Base-by-base conservation (phyloP, 1,140 invertebrate species). In the Goniozus legneri region DNA sequence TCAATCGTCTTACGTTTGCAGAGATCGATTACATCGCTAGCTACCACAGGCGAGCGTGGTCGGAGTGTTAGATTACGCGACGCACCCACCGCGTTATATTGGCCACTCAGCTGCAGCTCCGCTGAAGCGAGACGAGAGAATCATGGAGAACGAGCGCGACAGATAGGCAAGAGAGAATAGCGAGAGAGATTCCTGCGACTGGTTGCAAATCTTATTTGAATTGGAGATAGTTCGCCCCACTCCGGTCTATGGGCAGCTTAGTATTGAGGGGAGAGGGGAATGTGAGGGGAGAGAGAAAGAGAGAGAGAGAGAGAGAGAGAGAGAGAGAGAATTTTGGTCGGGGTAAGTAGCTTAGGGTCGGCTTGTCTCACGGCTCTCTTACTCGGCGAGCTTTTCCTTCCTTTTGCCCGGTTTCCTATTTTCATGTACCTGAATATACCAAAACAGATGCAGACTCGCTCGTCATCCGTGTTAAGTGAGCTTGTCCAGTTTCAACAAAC, bases 131-230 rank as follows among this genome's bases (percentile, higher is more conserved):
- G n/a, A n/a, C n/a, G n/a, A n/a, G n/a, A n/a, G n/a, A n/a, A n/a
- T n/a, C n/a, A 46, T 38, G 34, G 14, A 24, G 14, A 32, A 32
- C 31, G 10, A 21, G 3, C 13, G 10, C 2, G 13, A 8, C 24
- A 30, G 8, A 1, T 15, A 44, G 44, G 48, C 46, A 41, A n/a
- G n/a, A n/a, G n/a, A n/a, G n/a, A n/a, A n/a, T n/a, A n/a, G n/a
- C n/a, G n/a, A n/a, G n/a, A n/a, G n/a, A n/a, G n/a, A n/a, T 8
- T 20, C 20, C 40, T 35, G 53, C 44, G 30, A 31, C 46, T 44
- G 35, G 21, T 46, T 33, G 50, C 53, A 64, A 66, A 66, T 66
- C 62, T 64, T 62, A 64, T 66, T 66, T 66, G 62, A 66, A 64
- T 66, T 66, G 60, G 55, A 64, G 56, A 66, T 64, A 50, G 44